Base-by-base conservation (phyloP, 2,797 vertebrate genomes). In the Halcyon leucocephala region DNA sequence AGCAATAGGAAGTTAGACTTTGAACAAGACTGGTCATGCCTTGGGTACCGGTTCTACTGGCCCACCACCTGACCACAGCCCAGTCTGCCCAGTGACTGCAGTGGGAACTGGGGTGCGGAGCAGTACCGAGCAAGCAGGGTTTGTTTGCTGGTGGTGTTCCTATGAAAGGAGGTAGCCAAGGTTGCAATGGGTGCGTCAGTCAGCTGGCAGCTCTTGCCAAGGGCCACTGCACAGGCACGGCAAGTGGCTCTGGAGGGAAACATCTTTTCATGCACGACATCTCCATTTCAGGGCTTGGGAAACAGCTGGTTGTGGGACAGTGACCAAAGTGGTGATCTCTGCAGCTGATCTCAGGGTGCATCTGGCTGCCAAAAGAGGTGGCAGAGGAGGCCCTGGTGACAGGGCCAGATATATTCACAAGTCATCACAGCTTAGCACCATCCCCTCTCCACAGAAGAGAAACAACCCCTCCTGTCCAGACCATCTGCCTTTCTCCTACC, bases 1-100 rank as follows among this genome's bases (percentile, higher is more conserved):
- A 90, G 82, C 78, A 89, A 94, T 65, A 89, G 90, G 95, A 96
- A 94, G 70, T 93, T 52, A 24, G 31, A 35, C 83, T 95, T 86
- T 84, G 86, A 94, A 95, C 97, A 95, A 91, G 95, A 66, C 79
- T 9, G 1, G 72, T 85, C 97, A 90, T 29, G 96, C 61, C 60
- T 52, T 14, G 2, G 39, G 78, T 92, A 87, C 96, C 10, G n/a
- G 96, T 94, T 96, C 41, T 93, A 95, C 96, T 93, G 92, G 92
- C 71, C 90, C 17, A 33, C 72, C 1, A 24, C 87, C 91, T 96
- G 96, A 96, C 94, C 95, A 93, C 90, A 94, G 60, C 90, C 88
- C 86, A 82, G 86, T 92, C 86, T 86, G 92, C 95, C 85, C 84
- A 81, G 88, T 73, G 77, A 79, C 91, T 94, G 94, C 88, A 90